phyloP scores from a whole-genome alignment of 2,113 vertebrate genomes.

The Ceyx cyanopectus region DNA sequence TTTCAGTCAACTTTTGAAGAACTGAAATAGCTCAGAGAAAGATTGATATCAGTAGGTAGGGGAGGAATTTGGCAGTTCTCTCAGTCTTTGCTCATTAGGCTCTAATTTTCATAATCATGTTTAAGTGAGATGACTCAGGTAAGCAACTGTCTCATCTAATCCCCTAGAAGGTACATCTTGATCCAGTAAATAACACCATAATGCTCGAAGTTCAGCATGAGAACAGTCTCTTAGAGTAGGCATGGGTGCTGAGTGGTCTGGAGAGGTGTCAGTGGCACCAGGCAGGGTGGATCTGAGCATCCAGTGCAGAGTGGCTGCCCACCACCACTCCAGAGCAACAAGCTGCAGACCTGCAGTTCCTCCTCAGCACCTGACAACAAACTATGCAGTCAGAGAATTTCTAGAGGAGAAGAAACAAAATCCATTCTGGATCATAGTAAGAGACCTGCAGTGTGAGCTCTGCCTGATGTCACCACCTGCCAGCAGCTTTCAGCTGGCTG shows the following conservation, averaged over 20 bases:
- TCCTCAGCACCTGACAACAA: neutral
- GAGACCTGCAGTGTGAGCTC: neutral
- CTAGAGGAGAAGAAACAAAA: neutral
- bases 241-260: neutral
- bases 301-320: too few relatives aligned
- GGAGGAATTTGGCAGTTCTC: neutral
- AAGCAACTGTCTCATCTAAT: neutral
- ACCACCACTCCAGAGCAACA: neutral
- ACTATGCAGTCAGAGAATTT: neutral
- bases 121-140: neutral
- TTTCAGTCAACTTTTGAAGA: neutral
- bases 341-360: neutral
- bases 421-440: neutral
- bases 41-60: neutral
- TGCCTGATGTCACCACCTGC: neutral
- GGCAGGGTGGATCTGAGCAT: neutral
- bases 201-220: neutral
- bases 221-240: neutral
- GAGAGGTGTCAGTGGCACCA: neutral
- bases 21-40: neutral
- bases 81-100: neutral
- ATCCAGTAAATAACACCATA: neutral
- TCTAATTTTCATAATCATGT: neutral
- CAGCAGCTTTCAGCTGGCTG: neutral
- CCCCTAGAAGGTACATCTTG: neutral